Evolutionary conservation across 1,140 invertebrate species (phyloP).

Genomic region (Tetramorium simillimum): DNA sequence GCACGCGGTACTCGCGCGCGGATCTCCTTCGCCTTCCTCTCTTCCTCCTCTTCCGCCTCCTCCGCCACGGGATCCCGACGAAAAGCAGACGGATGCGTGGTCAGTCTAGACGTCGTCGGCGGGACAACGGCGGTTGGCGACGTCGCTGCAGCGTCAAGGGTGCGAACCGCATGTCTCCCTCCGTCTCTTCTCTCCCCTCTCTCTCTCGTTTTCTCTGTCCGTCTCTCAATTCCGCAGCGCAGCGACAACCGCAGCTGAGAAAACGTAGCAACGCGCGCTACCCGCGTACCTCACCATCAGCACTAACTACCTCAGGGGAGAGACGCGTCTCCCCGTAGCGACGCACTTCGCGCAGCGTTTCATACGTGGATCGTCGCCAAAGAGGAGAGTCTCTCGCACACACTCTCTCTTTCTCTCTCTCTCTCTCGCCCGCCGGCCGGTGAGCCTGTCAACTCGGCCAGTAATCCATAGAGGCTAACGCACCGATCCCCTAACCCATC

Average conservation of each 20-base stretch:
- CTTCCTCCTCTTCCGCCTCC: background rate
- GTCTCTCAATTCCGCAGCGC: background rate
- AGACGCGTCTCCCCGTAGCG: constrained; percentile 72
- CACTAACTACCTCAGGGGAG: constrained; percentile 60
- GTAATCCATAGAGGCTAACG: constrained; percentile 67
- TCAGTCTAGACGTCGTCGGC: constrained; percentile 40
- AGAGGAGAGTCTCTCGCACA: background rate
- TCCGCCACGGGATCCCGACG: background rate
- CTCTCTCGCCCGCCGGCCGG: constrained; percentile 47
- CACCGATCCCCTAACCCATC: constrained; percentile 43
- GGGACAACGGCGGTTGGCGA: constrained; percentile 33
- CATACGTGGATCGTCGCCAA: constrained; percentile 66
- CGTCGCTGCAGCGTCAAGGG: constrained; percentile 19
- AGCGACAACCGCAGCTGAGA: background rate
- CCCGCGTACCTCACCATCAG: constrained; percentile 60
- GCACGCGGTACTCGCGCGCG: constrained; percentile 1
- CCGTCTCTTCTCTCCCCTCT: background rate
- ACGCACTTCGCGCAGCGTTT: constrained; percentile 74
- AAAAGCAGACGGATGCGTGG: constrained; percentile 23
- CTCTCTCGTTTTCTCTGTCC: background rate
- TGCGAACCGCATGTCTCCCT: constrained; percentile 28
- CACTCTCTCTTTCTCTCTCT: too few relatives aligned
- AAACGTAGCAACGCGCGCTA: constrained; percentile 25
- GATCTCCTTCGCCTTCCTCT: background rate
- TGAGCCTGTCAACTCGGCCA: constrained; percentile 68